Base-by-base conservation (phyloP, 2,113 vertebrate genomes). In the Clarias macrocephalus region DNA sequence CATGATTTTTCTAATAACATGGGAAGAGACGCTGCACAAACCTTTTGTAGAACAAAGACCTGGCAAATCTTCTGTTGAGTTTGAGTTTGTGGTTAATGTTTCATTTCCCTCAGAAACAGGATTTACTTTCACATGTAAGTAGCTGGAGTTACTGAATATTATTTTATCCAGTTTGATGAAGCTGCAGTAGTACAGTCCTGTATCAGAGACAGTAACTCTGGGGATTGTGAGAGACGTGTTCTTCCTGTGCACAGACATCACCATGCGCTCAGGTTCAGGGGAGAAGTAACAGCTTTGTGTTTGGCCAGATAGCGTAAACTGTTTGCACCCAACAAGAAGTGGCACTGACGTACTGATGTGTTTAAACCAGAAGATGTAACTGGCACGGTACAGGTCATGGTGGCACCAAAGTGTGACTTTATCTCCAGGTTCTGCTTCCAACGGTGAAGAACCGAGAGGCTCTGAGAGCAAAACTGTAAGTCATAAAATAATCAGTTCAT, bases 161-260 rank as follows among this genome's bases (percentile, higher is more conserved):
- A 68, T 57, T 56, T 33, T 25, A 6, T 37, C 13, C 54, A 33
- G 8, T 2, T n/a, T 3, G 2, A 18, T 70, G 63, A 52, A 66
- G 48, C 85, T 33, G 42, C 77, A 86, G 85, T 86, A 86, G 70
- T 86, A 86, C 6, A 86, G 76, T 59, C 62, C 85, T 42, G 76
- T 57, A 70, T 86, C 85, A 59, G 85, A n/a, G 63, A 54, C 28
- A 6, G 21, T 19, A 5, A 80, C 85, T 70, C 21, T 33, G 70
- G 63, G 6, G 52, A 86, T 42, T 12, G 48, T 86, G 28, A 86
- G 85, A 42, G 85, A 80, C 13, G 62, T 37, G 59, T 37, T 86
- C 76, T 57, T 56, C 2, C 19, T 25, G 15, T 80, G 12, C 3
- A 86, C 76, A n/a, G 62, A 80, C 52, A 86, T 80, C 63, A 70